Base-by-base conservation (phyloP, 2,797 vertebrate genomes). In the Dromococcyx pavoninus region DNA sequence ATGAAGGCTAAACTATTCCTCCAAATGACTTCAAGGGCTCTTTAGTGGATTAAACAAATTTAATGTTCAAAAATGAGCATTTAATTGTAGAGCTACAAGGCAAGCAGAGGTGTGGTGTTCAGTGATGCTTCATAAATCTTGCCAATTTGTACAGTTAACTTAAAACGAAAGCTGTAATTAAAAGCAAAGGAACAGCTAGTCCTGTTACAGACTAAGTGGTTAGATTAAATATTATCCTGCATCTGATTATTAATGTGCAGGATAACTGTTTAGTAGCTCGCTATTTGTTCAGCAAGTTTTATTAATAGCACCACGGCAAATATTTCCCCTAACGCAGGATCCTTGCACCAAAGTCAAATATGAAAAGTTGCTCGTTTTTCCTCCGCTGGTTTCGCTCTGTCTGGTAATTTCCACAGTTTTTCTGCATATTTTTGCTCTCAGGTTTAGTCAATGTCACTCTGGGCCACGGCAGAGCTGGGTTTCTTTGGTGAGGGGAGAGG, bases 341-440 rank as follows among this genome's bases (percentile, higher is more conserved):
- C 77, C 46, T 70, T 2, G 2, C 76, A 21, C 71, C 37, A 0
- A 67, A 70, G 50, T 28, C 37, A 16, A 44, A 79, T 7, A 10
- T 7, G 43, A 70, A 86, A 79, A 80, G 18, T 69, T 25, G 74
- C 27, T 17, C 17, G 1, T 28, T 97, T 93, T 95, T 92, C 88
- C 78, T 93, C 58, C 2, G 0, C 41, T 51, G 58, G 30, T 94
- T 95, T 95, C 69, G 23, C 89, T 50, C 91, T 62, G 41, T 94
- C 70, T 92, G 90, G 56, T 86, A 87, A 94, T 95, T 97, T 95
- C 95, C 88, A 95, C 92, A 96, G 67, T 51, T 96, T 97, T 95
- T 84, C 69, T 91, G 80, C 51, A 60, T 46, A 32, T 32, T 28
- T 87, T 76, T 86, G 35, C 70, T 97, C 91, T 96, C 91, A 0